Conservation (phyloP, 2,113 vertebrate species). For the Stomatorhinus ivindoensis region DNA sequence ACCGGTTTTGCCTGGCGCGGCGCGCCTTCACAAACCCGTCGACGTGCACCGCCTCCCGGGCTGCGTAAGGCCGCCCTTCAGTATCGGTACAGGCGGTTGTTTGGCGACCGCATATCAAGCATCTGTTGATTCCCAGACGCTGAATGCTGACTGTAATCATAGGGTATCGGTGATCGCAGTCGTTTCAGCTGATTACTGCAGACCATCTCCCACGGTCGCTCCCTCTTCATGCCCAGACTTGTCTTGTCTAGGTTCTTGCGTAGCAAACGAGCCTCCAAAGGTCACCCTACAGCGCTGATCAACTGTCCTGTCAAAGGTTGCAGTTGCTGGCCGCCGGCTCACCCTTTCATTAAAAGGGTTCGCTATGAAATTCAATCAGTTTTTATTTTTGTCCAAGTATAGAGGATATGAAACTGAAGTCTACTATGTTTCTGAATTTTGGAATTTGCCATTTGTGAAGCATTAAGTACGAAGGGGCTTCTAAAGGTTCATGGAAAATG, state of each 20-base stretch:
- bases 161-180: neutral
- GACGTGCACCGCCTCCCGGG: neutral
- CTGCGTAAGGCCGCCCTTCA: neutral
- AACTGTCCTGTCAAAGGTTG: neutral
- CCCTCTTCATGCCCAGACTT: constrained; percentile 10
- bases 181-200: neutral
- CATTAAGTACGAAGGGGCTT: neutral
- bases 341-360: neutral
- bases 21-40: neutral
- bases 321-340: neutral
- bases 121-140: neutral
- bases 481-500: neutral
- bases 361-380: neutral
- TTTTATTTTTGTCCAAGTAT: neutral
- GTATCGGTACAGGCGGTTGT: neutral
- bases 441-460: neutral
- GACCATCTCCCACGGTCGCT: neutral
- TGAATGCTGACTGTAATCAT: neutral
- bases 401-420: neutral
- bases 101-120: neutral
- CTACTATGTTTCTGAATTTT: neutral
- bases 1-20: neutral
- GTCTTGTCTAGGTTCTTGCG: neutral
- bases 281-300: neutral
- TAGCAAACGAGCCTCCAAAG: neutral